phyloP scores from a whole-genome alignment of 2,888 invertebrate genomes.

The Tipula vernalis region DNA sequence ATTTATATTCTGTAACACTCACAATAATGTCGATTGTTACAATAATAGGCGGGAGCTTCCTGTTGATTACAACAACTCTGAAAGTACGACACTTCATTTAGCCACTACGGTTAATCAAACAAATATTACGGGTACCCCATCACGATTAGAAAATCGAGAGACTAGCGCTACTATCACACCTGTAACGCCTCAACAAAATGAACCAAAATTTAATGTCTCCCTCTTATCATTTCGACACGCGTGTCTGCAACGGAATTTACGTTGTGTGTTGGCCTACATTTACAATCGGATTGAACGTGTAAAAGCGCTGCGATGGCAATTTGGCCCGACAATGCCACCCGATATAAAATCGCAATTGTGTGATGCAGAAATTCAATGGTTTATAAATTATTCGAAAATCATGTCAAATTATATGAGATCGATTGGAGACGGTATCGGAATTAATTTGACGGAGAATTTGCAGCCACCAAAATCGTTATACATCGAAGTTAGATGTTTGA shows the following conservation, averaged over 20 bases:
- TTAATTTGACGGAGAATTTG: constrained; percentile 77
- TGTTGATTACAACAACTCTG: not conserved
- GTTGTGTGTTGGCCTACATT: constrained; percentile 75
- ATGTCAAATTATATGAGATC: constrained; percentile 83
- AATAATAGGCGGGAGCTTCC: not conserved
- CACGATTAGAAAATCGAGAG: not conserved
- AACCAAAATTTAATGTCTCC: constrained; percentile 21
- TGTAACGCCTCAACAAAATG: constrained; percentile 32
- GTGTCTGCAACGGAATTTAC: constrained; percentile 75
- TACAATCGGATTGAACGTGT: constrained; percentile 71
- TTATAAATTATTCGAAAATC: constrained; percentile 73
- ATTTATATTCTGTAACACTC: not conserved
- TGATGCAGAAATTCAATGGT: constrained; percentile 76
- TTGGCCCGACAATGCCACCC: constrained; percentile 79
- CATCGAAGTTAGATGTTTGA: constrained; percentile 80
- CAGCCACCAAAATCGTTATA: constrained; percentile 86
- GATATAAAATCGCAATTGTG: constrained; percentile 71
- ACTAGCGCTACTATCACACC: not conserved
- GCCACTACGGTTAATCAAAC: not conserved
- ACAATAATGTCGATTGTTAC: not conserved
- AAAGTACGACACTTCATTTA: not conserved
- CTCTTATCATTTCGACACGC: constrained; percentile 71
- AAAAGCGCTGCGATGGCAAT: constrained; percentile 86
- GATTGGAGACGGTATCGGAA: constrained; percentile 66
- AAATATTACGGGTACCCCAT: not conserved